Conservation (phyloP, 2,113 vertebrate species). For the Corapipo altera region DNA sequence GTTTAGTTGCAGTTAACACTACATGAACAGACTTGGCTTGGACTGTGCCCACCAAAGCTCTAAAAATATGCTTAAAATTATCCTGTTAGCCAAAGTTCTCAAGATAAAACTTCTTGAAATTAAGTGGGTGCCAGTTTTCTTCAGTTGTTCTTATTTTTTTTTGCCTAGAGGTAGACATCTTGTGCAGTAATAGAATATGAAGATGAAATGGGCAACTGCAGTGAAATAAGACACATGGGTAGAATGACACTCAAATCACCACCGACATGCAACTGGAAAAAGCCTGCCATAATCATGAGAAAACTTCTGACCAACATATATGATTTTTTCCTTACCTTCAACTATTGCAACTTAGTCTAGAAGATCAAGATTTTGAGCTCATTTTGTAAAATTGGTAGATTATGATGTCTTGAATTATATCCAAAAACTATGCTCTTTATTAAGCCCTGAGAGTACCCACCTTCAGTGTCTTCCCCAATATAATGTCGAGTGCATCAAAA, state of each 20-base stretch:
- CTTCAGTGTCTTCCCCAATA: neutral
- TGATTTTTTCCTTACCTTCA: neutral
- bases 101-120: neutral
- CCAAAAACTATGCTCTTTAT: neutral
- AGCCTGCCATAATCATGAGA: neutral
- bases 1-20: neutral
- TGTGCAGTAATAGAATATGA: neutral
- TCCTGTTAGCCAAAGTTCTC: neutral
- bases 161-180: neutral
- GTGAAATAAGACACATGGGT: neutral
- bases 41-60: neutral
- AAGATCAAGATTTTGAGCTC: neutral
- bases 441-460: neutral
- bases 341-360: neutral
- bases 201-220: neutral
- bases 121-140: neutral
- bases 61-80: neutral
- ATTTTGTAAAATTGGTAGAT: neutral
- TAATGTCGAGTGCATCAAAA: neutral
- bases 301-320: neutral
- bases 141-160: neutral
- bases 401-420: neutral
- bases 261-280: neutral
- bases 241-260: neutral
- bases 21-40: neutral